Evolutionary conservation across 2,113 vertebrate genomes (phyloP).

Genomic region (Xyliphius kryptos): DNA sequence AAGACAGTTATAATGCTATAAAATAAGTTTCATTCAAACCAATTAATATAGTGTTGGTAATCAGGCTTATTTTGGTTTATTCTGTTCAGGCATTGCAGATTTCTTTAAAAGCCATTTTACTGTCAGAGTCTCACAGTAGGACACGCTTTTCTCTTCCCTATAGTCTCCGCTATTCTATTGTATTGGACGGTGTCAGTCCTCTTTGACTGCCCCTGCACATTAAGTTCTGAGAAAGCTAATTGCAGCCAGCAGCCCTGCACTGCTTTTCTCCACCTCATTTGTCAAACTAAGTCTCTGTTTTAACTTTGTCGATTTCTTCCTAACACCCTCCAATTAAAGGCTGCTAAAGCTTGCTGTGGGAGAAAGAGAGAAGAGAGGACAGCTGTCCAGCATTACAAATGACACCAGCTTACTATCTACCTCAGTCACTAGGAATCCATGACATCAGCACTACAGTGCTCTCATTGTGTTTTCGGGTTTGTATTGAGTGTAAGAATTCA

Average conservation of each 20-base stretch:
- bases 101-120: too few relatives aligned
- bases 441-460: constrained; percentile 50
- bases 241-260: constrained; percentile 29
- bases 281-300: constrained; percentile 43
- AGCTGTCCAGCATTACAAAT: constrained; percentile 58
- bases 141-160: not conserved
- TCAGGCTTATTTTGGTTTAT: too few relatives aligned
- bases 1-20: too few relatives aligned
- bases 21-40: too few relatives aligned
- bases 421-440: constrained; percentile 60
- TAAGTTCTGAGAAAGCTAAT: constrained; percentile 30
- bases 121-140: not conserved
- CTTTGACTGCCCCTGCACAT: constrained; percentile 17
- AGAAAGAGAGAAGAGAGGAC: constrained; percentile 45
- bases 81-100: too few relatives aligned
- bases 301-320: constrained; percentile 46
- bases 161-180: not conserved
- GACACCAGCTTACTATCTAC: constrained; percentile 39
- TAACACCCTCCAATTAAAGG: constrained; percentile 49
- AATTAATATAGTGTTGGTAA: too few relatives aligned
- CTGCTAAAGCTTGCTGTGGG: constrained; percentile 38
- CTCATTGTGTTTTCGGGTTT: constrained; percentile 25
- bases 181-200: constrained; percentile 9
- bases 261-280: constrained; percentile 40
- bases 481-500: not conserved